Conservation (phyloP, 2,113 vertebrate species). For the Notarius lentiginosus region DNA sequence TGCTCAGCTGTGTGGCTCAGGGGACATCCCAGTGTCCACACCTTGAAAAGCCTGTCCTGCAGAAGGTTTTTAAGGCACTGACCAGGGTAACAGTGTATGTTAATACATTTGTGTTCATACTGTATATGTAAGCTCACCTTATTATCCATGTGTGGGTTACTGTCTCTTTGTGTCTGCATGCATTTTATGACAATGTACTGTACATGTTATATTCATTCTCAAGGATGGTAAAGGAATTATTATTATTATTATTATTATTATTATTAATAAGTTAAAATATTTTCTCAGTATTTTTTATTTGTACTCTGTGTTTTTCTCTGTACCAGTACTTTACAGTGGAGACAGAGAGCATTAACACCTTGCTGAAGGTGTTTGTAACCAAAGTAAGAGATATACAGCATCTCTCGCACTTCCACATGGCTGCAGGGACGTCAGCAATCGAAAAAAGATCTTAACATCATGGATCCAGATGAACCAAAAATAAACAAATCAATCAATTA, state of each 20-base stretch:
- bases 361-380: conserved; percentile 63
- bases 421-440: neutral
- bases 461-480: neutral
- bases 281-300: neutral
- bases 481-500: neutral
- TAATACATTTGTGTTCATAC: too few species aligned
- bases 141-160: neutral
- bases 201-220: neutral
- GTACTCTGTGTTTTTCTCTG: neutral
- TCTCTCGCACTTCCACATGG: conserved; percentile 31
- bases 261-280: too few species aligned
- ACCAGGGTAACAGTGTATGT: conserved; percentile 65
- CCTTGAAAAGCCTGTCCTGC: conserved; percentile 61
- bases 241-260: too few species aligned
- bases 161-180: neutral
- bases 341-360: conserved; percentile 38
- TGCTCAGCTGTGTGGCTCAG: conserved; percentile 72
- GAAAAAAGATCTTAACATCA: neutral
- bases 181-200: neutral
- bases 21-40: conserved; percentile 70
- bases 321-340: conserved; percentile 65
- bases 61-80: conserved; percentile 52
- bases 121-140: neutral
- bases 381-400: conserved; percentile 60
- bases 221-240: neutral